Base-by-base conservation (phyloP, 1,140 invertebrate species). In the Cryptotermes secundus region DNA sequence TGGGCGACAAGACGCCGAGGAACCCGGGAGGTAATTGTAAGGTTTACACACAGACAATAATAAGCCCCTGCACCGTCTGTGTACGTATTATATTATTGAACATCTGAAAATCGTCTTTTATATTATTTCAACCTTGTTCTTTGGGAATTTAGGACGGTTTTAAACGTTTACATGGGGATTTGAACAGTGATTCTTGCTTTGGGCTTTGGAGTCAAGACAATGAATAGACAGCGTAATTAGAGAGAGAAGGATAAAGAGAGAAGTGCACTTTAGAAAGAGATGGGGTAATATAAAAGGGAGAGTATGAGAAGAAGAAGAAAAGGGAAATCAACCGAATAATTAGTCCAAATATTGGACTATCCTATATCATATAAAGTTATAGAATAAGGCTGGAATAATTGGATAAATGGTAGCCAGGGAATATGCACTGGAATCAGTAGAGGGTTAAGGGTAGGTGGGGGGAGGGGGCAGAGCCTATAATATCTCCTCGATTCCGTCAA, bases 331-430 rank as follows among this genome's bases (percentile, higher is more conserved):
- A 42, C 35, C 80, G 84, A 72, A 85, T 85, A 85, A 85, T 85
- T 85, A 85, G 84, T 59, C 84, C 84, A 85, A 85, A 85, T 85
- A 85, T 85, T 85, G 83, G 84, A 82, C 84, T 85, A 85, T 85
- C 84, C 34, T 85, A 72, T 85, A 82, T 82, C 38, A 82, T 84
- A 85, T 82, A 85, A 85, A 81, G 84, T 85, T 85, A 85, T 85
- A 85, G 84, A 85, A 85, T 85, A 81, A 85, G 81, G 81, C 84
- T 85, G 49, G 34, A 81, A 65, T 85, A 85, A 85, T 85, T 85
- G 84, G 84, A 82, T 85, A 85, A 85, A 85, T 82, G 81, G 35
- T 82, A 82, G 81, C 81, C 0, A n/a, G 38, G 31, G 81, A 82
- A 38, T 45, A 35, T 38, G 80, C 34, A 38, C 34, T 26, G 80